Conservation (phyloP, 2,113 vertebrate species). For the Phyllostomus discolor region DNA sequence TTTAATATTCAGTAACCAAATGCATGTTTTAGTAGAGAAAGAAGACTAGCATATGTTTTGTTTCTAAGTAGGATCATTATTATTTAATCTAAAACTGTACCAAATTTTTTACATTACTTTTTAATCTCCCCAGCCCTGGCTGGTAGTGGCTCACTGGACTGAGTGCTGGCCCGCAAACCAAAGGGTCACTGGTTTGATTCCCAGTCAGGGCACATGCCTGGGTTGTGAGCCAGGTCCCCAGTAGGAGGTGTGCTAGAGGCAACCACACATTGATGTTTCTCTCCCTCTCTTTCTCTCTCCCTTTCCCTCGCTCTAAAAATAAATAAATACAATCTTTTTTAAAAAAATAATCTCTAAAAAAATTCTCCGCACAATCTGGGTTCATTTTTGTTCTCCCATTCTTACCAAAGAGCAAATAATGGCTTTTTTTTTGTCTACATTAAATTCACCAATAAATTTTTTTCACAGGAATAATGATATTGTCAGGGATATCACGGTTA, state of each 20-base stretch:
- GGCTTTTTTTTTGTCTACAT: not conserved
- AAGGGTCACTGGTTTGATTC: too few relatives aligned
- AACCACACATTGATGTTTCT: too few relatives aligned
- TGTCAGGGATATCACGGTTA: not conserved
- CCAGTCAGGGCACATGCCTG: too few relatives aligned
- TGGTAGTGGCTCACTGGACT: too few relatives aligned
- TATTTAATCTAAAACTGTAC: not conserved
- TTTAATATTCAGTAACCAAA: not conserved
- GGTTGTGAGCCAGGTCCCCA: too few relatives aligned
- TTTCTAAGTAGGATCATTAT: not conserved
- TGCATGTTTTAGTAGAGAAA: not conserved
- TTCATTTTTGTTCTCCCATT: not conserved
- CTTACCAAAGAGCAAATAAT: not conserved
- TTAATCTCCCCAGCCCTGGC: not conserved
- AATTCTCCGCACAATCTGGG: not conserved
- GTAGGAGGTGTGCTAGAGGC: too few relatives aligned
- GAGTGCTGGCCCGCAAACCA: too few relatives aligned
- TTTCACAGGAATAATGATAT: not conserved
- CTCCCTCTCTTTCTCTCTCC: too few relatives aligned
- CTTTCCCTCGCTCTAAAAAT: too few relatives aligned
- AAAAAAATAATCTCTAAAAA: not conserved
- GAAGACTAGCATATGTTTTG: not conserved
- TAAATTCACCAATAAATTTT: slow-evolving; percentile 19
- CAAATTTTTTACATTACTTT: not conserved
- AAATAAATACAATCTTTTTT: too few relatives aligned